phyloP scores from a whole-genome alignment of 2,888 invertebrate genomes.

The Copidosoma aretas region DNA sequence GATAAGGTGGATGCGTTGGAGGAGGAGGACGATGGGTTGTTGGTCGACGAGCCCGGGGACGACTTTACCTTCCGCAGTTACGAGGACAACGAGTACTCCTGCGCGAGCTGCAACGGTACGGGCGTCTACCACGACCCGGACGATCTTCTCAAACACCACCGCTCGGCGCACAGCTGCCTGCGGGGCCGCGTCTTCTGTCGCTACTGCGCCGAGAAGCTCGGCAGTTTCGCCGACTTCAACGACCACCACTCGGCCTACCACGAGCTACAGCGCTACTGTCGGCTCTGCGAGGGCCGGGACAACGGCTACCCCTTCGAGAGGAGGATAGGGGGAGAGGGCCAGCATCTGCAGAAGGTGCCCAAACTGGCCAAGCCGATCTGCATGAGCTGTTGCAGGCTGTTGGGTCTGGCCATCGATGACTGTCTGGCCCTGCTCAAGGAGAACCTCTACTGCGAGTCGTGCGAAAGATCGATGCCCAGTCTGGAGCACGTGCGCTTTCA shows the following conservation, averaged over 20 bases:
- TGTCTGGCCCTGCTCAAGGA: constrained; percentile 25
- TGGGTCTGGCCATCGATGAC: constrained; percentile 10
- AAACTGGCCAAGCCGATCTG: constrained; percentile 18
- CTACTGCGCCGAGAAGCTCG: constrained; percentile 24
- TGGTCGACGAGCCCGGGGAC: not conserved
- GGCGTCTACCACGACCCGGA: constrained; percentile 27
- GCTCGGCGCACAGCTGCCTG: constrained; percentile 20
- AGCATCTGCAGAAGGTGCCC: not conserved
- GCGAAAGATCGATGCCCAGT: constrained; percentile 21
- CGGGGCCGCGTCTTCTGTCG: constrained; percentile 21
- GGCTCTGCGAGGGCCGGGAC: constrained; percentile 16
- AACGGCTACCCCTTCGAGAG: no score
- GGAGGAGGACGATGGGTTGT: not conserved
- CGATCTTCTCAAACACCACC: constrained; percentile 28
- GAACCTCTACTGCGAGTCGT: constrained; percentile 32
- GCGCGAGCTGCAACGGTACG: constrained; percentile 22
- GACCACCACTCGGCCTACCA: constrained; percentile 30
- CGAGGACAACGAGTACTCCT: constrained; percentile 23
- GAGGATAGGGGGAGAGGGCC: not conserved
- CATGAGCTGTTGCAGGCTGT: constrained; percentile 14
- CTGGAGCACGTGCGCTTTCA: constrained; percentile 24
- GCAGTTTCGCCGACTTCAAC: constrained; percentile 19
- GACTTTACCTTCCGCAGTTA: constrained; percentile 23
- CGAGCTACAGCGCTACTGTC: constrained; percentile 20
- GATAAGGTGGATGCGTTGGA: no score